Evolutionary conservation across 2,113 vertebrate species (phyloP).

Genomic region (Neomonachus schauinslandi): DNA sequence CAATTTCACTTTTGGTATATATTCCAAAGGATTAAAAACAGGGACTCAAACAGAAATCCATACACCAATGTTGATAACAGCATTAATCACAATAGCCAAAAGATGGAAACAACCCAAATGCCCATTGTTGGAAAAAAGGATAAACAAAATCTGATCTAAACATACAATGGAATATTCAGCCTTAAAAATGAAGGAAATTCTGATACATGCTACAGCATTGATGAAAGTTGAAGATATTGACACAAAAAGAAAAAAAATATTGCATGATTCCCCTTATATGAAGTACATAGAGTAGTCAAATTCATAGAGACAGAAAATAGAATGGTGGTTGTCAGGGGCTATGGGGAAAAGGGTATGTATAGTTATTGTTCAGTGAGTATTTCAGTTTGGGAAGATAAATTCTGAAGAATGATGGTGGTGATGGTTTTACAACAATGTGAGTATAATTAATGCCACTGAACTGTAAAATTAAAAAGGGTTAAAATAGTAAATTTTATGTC

Average conservation of each 20-base stretch:
- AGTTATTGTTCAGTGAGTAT: neutral
- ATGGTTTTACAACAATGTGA: neutral
- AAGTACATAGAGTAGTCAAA: neutral
- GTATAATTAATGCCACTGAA: neutral
- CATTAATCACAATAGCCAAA: neutral
- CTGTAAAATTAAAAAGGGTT: neutral
- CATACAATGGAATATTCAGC: neutral
- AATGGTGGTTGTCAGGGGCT: neutral
- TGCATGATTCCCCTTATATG: neutral
- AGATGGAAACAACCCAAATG: neutral
- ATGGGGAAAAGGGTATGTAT: neutral
- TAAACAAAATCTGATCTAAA: neutral
- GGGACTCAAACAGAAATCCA: neutral
- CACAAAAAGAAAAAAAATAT: neutral
- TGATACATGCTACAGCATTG: neutral
- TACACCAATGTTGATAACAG: neutral
- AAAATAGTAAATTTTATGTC: neutral
- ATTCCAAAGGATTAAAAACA: neutral
- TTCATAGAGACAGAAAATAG: neutral
- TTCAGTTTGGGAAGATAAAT: neutral
- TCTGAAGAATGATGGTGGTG: neutral
- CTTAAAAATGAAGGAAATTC: neutral
- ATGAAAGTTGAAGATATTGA: neutral
- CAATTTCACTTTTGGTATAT: neutral
- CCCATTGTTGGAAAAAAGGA: neutral